Conservation (phyloP, 2,113 vertebrate species). For the Brachyhypopomus occidentalis region DNA sequence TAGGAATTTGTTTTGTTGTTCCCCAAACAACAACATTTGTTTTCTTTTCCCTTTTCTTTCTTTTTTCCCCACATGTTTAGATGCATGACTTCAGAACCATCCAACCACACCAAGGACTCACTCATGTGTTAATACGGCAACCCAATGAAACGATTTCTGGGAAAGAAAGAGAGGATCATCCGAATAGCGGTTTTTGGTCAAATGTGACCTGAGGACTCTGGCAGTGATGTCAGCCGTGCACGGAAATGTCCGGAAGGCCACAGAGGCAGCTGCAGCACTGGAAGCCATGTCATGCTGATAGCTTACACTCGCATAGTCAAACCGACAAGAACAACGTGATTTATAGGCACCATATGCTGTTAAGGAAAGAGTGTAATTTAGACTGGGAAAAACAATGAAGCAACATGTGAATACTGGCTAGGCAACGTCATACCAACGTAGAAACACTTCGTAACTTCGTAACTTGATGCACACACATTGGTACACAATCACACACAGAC, state of each 20-base stretch:
- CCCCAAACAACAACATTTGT: too few relatives aligned
- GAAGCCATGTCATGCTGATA: not conserved
- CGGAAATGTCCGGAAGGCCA: not conserved
- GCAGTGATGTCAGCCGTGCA: not conserved
- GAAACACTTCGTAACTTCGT: too few relatives aligned
- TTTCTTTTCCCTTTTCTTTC: too few relatives aligned
- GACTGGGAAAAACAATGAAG: too few relatives aligned
- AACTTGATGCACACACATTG: not conserved
- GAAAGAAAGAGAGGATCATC: not conserved
- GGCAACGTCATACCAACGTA: too few relatives aligned
- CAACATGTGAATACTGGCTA: too few relatives aligned
- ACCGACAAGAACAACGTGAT: too few relatives aligned
- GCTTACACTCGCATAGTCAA: not conserved
- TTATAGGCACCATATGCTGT: too few relatives aligned
- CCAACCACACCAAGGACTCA: not conserved
- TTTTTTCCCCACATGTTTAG: not conserved
- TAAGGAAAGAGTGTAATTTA: too few relatives aligned
- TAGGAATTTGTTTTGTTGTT: too few relatives aligned
- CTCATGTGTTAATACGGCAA: not conserved
- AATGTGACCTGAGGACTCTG: not conserved
- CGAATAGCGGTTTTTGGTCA: not conserved
- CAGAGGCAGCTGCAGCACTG: not conserved
- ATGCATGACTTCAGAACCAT: not conserved
- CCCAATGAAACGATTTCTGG: too few relatives aligned
- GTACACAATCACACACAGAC: not conserved